Conservation (phyloP, 2,797 vertebrate genomes). For the Brotula barbata region DNA sequence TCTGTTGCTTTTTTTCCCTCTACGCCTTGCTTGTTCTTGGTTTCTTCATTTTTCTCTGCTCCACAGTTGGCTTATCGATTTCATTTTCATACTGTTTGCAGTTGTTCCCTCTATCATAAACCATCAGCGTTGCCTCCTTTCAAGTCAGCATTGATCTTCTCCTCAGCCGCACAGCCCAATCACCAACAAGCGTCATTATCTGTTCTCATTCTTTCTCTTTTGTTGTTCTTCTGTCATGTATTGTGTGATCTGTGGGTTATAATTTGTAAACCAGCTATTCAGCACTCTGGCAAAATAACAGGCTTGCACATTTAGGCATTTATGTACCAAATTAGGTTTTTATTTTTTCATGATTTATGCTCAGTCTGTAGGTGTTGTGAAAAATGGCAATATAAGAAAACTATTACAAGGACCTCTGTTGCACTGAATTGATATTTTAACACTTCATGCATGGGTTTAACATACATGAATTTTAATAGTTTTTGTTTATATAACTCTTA, state of each 20-base stretch:
- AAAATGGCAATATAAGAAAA: constrained; percentile 27
- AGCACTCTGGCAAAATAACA: constrained; percentile 27
- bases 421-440: neutral
- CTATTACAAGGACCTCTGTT: neutral
- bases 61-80: constrained; percentile 73
- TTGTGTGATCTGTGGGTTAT: constrained; percentile 45
- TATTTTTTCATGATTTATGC: constrained; percentile 1
- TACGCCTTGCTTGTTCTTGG: constrained; percentile 16
- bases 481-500: no score
- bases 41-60: constrained; percentile 41
- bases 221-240: constrained; percentile 53
- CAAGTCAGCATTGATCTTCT: constrained; percentile 72
- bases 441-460: neutral
- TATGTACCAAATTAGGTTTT: constrained; percentile 18
- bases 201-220: constrained; percentile 43
- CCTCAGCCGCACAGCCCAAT: constrained; percentile 49
- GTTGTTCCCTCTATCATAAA: constrained; percentile 68
- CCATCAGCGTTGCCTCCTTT: constrained; percentile 69
- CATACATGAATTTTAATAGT: no score
- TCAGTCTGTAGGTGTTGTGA: constrained; percentile 20
- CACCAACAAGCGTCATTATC: constrained; percentile 59
- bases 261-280: constrained; percentile 43
- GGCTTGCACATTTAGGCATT: constrained; percentile 37
- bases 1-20: constrained; percentile 32
- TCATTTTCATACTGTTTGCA: constrained; percentile 75